Evolutionary conservation across 2,888 invertebrate genomes (phyloP), one percentile per base, ranked within the genome.

Genomic region (Graphium colonna): DNA sequence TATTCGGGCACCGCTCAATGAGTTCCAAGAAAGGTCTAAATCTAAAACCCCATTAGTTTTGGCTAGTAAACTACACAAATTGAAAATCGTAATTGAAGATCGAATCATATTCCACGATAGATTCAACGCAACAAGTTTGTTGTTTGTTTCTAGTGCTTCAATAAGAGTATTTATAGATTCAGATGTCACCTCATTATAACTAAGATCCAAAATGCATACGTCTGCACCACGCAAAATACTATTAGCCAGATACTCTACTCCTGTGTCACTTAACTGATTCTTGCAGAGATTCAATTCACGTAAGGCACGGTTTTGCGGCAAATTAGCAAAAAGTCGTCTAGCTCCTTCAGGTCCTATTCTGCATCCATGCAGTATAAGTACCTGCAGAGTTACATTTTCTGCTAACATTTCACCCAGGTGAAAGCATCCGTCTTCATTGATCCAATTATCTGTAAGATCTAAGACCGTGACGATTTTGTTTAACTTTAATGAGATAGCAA

Each of bases 401-500:
- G 51, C 49, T 1, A 75, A 47, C 67, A 74, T 66, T 48, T 67
- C 62, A 10, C 72, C 68, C 45, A 74, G 55, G 56, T 75, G 73
- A 41, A 61, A 72, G 54, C 71, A 71, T 7, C 65, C 69, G 42
- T 75, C 73, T 26, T 61, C 57, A 43, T 50, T 60, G 18, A 75
- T 63, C 58, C 63, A 71, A 56, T 73, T 75, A 31, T 71, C 70
- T 4, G 71, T 70, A 44, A 75, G 59, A 45, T 71, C 61, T 3
- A 75, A 49, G n/a, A 57, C 52, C 18, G 57, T 64, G 7, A 75
- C 74, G 16, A 57, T 51, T 50, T 47, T 67, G 51, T 70, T 70
- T 21, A 56, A 52, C 39, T 58, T 60, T 28, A 70, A 57, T 7
- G 69, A 61, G 44, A 61, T 50, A n/a, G 66, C 63, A 10, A 70